Evolutionary conservation across 2,888 invertebrate genomes (phyloP), one percentile per base, ranked within the genome.

Genomic region (Podotricha telesiphe): DNA sequence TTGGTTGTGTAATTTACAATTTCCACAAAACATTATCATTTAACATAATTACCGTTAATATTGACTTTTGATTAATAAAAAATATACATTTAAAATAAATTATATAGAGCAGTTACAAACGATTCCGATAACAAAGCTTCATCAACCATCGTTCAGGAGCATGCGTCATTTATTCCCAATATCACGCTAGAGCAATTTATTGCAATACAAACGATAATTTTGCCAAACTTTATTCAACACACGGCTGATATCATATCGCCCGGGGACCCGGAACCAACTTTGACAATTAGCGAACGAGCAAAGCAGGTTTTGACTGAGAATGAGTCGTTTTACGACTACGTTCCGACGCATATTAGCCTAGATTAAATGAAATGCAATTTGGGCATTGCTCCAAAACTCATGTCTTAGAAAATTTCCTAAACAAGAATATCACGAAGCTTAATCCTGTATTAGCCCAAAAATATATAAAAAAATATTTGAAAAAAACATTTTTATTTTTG

Each of bases 221-320:
- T 74, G 73, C 76, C 81, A 71, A 77, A 75, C 76, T 79, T 83
- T 78, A 78, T 81, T 79, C 74, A 74, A 72, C 75, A 73, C 73
- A 76, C 71, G 72, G 73, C 67, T 71, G 73, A 74, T 82, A 84
- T 80, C 79, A 77, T 74, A 71, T 72, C 74, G 79, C 79, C 81
- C 73, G 72, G 73, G 77, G 79, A 68, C 70, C 69, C 65, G 67
- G 69, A 66, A 67, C 69, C 61, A 87, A 87, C 82, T 87, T 87
- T 76, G 79, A 82, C 86, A 87, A 87, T 88, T 86, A 87, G 85
- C 86, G 82, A 82, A 74, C 72, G 75, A 76, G 77, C 77, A 58
- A 71, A 73, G 72, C 70, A 80, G 79, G 81, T 82, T 85, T 82
- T 82, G 81, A 82, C 83, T 81, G 77, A 75, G 81, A 86, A 87